phyloP scores from a whole-genome alignment of 2,113 vertebrate genomes.

The Chaenogobius annularis region DNA sequence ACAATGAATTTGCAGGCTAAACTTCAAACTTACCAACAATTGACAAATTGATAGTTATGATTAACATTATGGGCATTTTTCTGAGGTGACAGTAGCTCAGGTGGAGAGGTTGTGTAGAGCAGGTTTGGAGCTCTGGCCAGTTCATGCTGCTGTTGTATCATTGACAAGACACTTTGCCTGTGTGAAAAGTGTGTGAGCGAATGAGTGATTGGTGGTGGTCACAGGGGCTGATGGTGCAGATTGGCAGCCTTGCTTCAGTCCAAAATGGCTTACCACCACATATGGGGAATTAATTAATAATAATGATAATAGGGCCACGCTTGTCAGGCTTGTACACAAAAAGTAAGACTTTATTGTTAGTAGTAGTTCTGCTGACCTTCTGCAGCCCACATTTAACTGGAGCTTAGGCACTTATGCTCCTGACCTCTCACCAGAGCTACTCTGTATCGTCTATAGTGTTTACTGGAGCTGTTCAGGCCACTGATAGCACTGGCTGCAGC shows the following conservation, averaged over 20 bases:
- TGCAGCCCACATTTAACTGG: neutral
- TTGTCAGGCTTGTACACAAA: neutral
- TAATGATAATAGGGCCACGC: neutral
- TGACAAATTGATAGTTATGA: no score
- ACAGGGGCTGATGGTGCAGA: neutral
- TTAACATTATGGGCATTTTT: no score
- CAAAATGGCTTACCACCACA: neutral
- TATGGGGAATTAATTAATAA: neutral
- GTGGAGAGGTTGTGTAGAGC: neutral
- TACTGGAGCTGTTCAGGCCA: neutral
- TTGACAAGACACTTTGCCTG: neutral
- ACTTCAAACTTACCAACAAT: neutral
- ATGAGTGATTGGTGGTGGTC: neutral
- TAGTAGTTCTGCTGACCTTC: neutral
- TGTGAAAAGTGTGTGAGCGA: neutral
- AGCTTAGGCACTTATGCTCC: neutral
- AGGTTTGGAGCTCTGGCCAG: neutral
- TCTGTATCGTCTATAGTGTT: neutral
- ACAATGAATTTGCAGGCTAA: neutral
- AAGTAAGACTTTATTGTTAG: neutral
- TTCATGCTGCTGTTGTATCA: neutral
- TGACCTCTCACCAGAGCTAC: neutral
- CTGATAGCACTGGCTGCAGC: neutral
- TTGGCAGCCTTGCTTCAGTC: neutral
- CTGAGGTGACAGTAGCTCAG: no score